These are phyloP conservation scores for Eulacestoma nigropectus DNA, from an alignment of 2,113 vertebrate genomes.

Conservation along the genomic window DNA sequence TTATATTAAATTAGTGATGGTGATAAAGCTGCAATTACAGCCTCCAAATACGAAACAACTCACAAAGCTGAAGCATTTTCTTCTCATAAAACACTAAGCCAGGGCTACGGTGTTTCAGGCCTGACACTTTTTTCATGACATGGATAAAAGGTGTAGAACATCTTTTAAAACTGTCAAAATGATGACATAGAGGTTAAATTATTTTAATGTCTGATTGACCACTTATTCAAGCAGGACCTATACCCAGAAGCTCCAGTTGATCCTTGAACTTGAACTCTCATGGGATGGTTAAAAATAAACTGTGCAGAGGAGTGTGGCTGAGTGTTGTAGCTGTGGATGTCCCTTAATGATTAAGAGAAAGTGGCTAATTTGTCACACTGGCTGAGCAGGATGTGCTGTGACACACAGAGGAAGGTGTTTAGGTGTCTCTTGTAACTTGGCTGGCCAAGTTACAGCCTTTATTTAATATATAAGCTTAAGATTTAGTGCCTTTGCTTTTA, in stretches of 20 bases:
- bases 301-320: background rate
- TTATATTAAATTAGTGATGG: accelerated
- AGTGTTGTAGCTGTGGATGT: background rate
- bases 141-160: background rate
- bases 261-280: background rate
- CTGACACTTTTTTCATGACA: background rate
- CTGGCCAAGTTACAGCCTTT: slow-evolving; percentile 81
- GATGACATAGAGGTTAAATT: slow-evolving; percentile 38
- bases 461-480: slow-evolving; percentile 20
- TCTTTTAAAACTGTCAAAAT: slow-evolving; percentile 32
- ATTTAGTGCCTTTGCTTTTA: slow-evolving; percentile 56
- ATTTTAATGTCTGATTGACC: slow-evolving; percentile 58
- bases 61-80: background rate
- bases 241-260: background rate
- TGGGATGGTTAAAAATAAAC: background rate
- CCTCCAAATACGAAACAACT: background rate
- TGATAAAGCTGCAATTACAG: background rate
- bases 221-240: background rate
- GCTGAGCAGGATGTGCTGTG: background rate
- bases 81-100: background rate
- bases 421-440: slow-evolving; percentile 72
- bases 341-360: background rate
- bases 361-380: background rate
- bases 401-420: background rate
- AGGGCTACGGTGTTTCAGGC: background rate